phyloP scores from a whole-genome alignment of 2,797 vertebrate species.

The Scolopax bukidnonensis region DNA sequence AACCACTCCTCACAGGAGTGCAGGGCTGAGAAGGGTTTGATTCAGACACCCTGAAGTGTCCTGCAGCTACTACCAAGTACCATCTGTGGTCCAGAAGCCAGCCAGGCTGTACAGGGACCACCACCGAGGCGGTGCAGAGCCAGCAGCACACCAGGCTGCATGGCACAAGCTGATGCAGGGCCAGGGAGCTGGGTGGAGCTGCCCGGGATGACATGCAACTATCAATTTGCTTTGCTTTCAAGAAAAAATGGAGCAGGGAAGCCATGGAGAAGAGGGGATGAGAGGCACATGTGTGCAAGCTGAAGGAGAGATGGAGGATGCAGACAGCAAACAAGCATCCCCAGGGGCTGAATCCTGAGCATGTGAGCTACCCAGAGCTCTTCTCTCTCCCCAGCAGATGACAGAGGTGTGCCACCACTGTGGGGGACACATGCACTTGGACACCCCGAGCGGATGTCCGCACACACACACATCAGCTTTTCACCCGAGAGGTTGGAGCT shows the following conservation, averaged over 20 bases:
- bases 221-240: not conserved
- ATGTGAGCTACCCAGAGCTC: not conserved
- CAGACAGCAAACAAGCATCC: not conserved
- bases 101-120: not conserved
- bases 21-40: not conserved
- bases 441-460: not conserved
- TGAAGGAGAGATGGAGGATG: not conserved
- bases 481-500: not conserved
- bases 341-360: not conserved
- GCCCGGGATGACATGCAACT: not conserved
- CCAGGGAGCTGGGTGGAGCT: not conserved
- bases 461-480: not conserved
- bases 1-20: not conserved
- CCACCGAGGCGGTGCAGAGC: not conserved
- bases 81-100: fast-evolving
- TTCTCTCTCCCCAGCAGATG: not conserved
- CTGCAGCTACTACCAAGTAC: not conserved
- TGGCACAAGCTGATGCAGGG: too few species aligned
- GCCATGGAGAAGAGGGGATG: not conserved
- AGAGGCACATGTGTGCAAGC: fast-evolving
- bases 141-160: not conserved
- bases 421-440: fast-evolving
- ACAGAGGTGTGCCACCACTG: not conserved
- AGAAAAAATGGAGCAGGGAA: not conserved
- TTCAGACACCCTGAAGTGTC: not conserved